A percentile compares a stretch with the other conserved stretches of the same genome.
Conservation (phyloP, 1,140 invertebrate genomes). For the Heliconius melpomene region DNA sequence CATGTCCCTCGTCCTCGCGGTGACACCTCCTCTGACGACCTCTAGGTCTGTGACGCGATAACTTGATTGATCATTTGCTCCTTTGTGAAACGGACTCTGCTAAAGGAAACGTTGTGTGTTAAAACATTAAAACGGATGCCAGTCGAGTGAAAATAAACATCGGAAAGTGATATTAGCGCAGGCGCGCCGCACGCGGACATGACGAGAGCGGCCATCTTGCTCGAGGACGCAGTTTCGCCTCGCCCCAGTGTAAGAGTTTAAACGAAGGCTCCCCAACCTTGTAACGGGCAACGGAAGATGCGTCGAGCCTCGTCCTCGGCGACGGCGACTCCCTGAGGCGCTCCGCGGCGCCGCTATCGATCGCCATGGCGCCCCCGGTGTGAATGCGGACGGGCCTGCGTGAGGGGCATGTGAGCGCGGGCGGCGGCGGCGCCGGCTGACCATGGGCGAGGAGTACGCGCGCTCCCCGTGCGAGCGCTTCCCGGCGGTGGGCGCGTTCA, state of each 20-base stretch:
- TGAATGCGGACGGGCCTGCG: slow-evolving; percentile 75
- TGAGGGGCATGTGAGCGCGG: slow-evolving; percentile 73
- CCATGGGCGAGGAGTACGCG: slow-evolving; percentile 80
- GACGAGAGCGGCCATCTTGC: slow-evolving; percentile 77
- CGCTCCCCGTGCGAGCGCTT: slow-evolving; percentile 79
- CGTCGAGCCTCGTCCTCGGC: slow-evolving; percentile 53
- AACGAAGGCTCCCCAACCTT: slow-evolving; percentile 43
- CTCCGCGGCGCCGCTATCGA: slow-evolving; percentile 77
- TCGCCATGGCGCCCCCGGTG: slow-evolving; percentile 74
- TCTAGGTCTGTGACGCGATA: slow-evolving; percentile 48
- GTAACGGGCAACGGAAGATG: slow-evolving; percentile 50
- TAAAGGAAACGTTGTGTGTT: slow-evolving; percentile 45
- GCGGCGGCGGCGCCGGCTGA: slow-evolving; percentile 72
- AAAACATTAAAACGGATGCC: slow-evolving; percentile 40
- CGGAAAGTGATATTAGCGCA: slow-evolving; percentile 69
- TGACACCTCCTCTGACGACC: slow-evolving; percentile 43
- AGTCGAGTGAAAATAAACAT: slow-evolving; percentile 76
- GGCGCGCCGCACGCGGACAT: slow-evolving; percentile 71
- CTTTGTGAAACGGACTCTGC: slow-evolving; percentile 40
- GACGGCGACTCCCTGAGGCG: slow-evolving; percentile 72
- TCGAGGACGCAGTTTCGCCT: slow-evolving; percentile 75
- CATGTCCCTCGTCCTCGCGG: slow-evolving; percentile 52
- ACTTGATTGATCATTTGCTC: slow-evolving; percentile 44
- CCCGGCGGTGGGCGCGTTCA: slow-evolving; percentile 80
- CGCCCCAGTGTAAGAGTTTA: slow-evolving; percentile 65